Evolutionary conservation across 2,888 invertebrate species (phyloP).

Genomic region (Cryptocheilus praepositus): DNA sequence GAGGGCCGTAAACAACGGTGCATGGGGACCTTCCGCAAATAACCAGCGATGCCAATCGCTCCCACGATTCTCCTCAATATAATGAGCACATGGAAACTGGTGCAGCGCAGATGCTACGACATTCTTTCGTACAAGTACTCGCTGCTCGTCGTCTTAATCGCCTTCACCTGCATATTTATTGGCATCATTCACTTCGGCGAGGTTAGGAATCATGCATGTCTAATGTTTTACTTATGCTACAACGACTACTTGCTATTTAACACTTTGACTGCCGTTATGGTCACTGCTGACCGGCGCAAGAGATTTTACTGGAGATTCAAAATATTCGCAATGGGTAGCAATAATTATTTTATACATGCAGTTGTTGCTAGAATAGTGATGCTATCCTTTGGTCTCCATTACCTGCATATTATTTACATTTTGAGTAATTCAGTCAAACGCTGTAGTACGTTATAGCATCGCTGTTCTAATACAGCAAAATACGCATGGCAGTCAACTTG

Average conservation of each 20-base stretch:
- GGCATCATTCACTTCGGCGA: conserved; percentile 75
- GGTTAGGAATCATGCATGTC: conserved; percentile 61
- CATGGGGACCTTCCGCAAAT: conserved; percentile 15
- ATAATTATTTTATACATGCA: too few relatives aligned
- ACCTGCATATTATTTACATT: too few relatives aligned
- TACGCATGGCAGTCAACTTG: too few relatives aligned
- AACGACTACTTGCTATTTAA: not conserved
- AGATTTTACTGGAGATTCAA: too few relatives aligned
- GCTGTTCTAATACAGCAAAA: too few relatives aligned
- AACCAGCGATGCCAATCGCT: conserved; percentile 61
- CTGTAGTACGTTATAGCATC: too few relatives aligned
- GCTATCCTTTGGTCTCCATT: too few relatives aligned
- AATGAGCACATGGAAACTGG: conserved; percentile 74
- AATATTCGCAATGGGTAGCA: too few relatives aligned
- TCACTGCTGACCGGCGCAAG: too few relatives aligned
- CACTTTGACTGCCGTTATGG: too few relatives aligned
- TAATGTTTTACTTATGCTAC: not conserved
- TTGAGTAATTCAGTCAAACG: too few relatives aligned
- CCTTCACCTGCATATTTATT: conserved; percentile 72
- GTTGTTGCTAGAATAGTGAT: too few relatives aligned
- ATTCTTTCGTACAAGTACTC: conserved; percentile 74
- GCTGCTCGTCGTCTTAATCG: conserved; percentile 70
- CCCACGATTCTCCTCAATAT: conserved; percentile 59
- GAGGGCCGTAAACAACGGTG: conserved; percentile 16
- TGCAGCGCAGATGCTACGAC: conserved; percentile 75